These are phyloP conservation scores for Vidua macroura DNA, from an alignment of 2,113 vertebrate genomes.

Conservation along the genomic window DNA sequence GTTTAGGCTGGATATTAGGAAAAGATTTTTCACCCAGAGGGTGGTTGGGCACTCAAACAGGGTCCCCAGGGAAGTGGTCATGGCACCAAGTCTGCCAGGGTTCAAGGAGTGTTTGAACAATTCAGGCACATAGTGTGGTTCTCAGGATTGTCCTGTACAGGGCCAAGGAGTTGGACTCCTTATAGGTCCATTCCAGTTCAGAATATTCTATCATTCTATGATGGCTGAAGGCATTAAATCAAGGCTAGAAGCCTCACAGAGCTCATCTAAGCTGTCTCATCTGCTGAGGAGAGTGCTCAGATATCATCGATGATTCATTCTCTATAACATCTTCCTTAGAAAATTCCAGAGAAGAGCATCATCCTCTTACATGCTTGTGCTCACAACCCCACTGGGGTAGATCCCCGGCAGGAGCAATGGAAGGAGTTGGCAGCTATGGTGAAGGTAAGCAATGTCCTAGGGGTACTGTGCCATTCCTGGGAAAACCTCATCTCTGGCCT, in stretches of 20 bases:
- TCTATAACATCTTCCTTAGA: conserved; percentile 69
- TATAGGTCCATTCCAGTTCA: background rate
- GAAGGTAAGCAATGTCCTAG: conserved; percentile 77
- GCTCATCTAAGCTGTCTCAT: background rate
- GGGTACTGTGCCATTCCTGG: background rate
- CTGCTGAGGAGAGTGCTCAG: background rate
- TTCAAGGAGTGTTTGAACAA: background rate
- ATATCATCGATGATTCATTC: background rate
- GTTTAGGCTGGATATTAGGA: background rate
- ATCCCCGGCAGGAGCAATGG: conserved; percentile 93
- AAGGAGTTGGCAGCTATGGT: conserved; percentile 85
- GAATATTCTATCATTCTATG: background rate
- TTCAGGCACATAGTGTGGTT: background rate
- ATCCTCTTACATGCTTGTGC: conserved; percentile 94
- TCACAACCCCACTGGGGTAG: conserved; percentile 97
- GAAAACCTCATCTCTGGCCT: background rate
- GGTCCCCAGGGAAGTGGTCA: background rate
- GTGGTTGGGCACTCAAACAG: background rate
- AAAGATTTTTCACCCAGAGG: background rate
- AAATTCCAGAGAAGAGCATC: conserved; percentile 93
- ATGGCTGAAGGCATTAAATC: background rate
- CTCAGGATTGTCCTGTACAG: background rate
- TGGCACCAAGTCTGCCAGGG: background rate
- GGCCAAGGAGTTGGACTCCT: background rate
- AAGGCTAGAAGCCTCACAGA: background rate